A percentile compares a stretch with the other conserved stretches of the same genome.
Conservation (phyloP, 2,888 invertebrate species). For the Opisthograptis luteolata region DNA sequence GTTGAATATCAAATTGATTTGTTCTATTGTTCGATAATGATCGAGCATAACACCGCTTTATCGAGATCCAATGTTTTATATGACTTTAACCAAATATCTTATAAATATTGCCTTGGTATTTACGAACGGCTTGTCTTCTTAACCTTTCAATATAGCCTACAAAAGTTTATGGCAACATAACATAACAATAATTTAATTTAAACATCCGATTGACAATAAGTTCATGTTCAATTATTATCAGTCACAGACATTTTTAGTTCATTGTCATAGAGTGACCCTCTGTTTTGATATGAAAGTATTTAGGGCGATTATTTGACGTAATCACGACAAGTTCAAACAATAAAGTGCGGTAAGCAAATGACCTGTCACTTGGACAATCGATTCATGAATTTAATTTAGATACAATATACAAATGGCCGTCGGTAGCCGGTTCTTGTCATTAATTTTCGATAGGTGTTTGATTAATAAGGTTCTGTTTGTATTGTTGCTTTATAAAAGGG, state of each 20-base stretch:
- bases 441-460: conserved; percentile 57
- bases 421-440: conserved; percentile 57
- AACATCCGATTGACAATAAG: conserved; percentile 48
- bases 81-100: conserved; percentile 21
- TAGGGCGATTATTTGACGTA: conserved; percentile 50
- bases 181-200: conserved; percentile 36
- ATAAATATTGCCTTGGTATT: conserved; percentile 38
- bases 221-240: conserved; percentile 51
- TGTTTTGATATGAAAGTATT: conserved; percentile 54
- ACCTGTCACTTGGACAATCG: conserved; percentile 69
- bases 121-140: conserved; percentile 22
- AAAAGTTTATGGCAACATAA: conserved; percentile 38
- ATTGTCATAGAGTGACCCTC: conserved; percentile 68
- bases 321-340: conserved; percentile 31
- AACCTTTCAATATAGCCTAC: conserved; percentile 32
- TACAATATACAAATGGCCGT: conserved; percentile 42
- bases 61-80: conserved; percentile 27
- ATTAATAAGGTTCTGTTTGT: conserved; percentile 55
- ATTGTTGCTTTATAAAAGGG: conserved; percentile 38
- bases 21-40: conserved; percentile 63
- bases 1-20: conserved; percentile 58
- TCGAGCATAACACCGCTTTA: conserved; percentile 39
- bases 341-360: conserved; percentile 54
- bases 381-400: conserved; percentile 64
- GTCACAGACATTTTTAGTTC: conserved; percentile 76